Percentiles rank a stretch among this genome's conserved stretches.
phyloP scores from a whole-genome alignment of 2,797 vertebrate genomes.

The Eupleurogrammus muticus region DNA sequence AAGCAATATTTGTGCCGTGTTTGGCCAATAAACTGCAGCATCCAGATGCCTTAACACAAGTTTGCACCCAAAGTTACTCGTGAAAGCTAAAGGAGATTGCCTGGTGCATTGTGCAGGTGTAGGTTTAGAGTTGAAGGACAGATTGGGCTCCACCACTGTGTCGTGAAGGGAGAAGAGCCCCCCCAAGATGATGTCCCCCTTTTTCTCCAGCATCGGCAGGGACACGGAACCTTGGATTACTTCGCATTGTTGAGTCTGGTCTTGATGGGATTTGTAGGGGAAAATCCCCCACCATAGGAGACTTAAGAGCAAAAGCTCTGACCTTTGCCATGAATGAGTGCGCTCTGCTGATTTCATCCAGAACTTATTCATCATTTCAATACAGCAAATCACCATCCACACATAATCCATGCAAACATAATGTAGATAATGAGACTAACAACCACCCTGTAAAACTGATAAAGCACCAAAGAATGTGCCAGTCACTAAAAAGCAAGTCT shows the following conservation, averaged over 20 bases:
- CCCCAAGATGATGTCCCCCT: conserved; percentile 81
- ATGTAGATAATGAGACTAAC: neutral
- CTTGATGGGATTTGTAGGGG: conserved; percentile 40
- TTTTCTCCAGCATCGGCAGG: conserved; percentile 75
- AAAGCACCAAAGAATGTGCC: neutral
- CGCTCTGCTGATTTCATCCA: neutral
- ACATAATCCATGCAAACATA: neutral
- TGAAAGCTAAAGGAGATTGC: conserved; percentile 57
- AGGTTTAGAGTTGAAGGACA: conserved; percentile 75
- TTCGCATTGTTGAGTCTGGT: conserved; percentile 63
- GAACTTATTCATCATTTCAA: conserved; percentile 30
- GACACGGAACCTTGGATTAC: conserved; percentile 59
- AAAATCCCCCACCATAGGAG: conserved; percentile 52
- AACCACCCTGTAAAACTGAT: neutral
- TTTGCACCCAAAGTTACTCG: neutral
- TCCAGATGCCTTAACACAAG: neutral
- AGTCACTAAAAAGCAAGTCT: conserved; percentile 1
- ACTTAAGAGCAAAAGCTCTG: conserved; percentile 30
- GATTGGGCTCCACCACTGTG: conserved; percentile 69
- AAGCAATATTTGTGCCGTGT: neutral
- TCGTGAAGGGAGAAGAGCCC: conserved; percentile 88
- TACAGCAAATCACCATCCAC: neutral
- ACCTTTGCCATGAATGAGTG: conserved; percentile 1
- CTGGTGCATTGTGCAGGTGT: conserved; percentile 74
- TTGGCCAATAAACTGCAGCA: neutral